A percentile compares a stretch with the other conserved stretches of the same genome.
phyloP scores from a whole-genome alignment of 2,888 invertebrate genomes.

The Paralinhomoeus sp. region DNA sequence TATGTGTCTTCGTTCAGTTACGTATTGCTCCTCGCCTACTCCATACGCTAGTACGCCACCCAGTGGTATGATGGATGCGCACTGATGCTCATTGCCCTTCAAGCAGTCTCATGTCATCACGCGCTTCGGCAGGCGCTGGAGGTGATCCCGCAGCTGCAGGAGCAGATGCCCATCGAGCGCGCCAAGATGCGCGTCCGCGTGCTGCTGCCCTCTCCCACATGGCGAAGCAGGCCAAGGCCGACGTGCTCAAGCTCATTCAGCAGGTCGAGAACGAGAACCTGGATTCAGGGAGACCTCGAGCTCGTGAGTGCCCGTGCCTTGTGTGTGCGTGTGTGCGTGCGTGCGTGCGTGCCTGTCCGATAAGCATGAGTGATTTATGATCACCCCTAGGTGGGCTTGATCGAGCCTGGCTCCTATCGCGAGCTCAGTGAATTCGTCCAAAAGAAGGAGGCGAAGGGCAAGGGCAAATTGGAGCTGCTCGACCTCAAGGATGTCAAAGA shows the following conservation, averaged over 20 bases:
- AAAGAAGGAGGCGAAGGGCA: constrained; percentile 60
- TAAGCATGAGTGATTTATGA: too few relatives aligned
- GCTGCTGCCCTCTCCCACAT: constrained; percentile 53
- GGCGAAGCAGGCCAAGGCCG: constrained; percentile 48
- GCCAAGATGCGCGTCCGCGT: constrained; percentile 81
- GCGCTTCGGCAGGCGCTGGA: constrained; percentile 69
- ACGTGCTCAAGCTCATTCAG: constrained; percentile 12
- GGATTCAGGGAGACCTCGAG: constrained; percentile 54
- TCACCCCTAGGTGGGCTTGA: constrained; percentile 38
- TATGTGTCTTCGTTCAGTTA: too few relatives aligned
- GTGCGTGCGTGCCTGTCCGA: too few relatives aligned
- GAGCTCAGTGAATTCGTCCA: constrained; percentile 62
- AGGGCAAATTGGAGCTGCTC: constrained; percentile 64
- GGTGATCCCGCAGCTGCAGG: constrained; percentile 60
- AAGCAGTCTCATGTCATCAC: too few relatives aligned
- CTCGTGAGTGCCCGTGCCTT: constrained; percentile 34
- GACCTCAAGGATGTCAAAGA: constrained; percentile 57
- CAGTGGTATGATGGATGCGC: too few relatives aligned
- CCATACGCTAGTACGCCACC: too few relatives aligned
- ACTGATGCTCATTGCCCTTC: too few relatives aligned
- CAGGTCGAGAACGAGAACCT: constrained; percentile 57
- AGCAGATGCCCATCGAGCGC: constrained; percentile 64
- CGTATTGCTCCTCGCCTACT: too few relatives aligned
- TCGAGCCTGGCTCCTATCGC: constrained; percentile 77
- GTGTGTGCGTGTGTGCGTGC: not conserved